Conservation (phyloP, 2,888 invertebrate genomes). For the Odontomyia ornata region DNA sequence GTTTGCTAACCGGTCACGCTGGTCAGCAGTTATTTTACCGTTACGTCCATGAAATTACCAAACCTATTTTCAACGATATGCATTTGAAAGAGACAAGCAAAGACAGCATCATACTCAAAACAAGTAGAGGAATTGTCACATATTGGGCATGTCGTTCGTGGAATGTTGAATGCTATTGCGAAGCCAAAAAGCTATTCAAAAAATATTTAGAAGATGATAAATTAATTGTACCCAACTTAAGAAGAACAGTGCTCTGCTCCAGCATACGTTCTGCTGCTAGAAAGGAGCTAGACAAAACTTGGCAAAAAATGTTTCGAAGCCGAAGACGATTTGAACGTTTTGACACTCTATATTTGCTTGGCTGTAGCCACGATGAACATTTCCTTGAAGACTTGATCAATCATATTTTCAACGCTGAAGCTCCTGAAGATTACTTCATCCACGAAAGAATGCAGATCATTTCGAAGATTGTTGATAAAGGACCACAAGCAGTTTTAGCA, state of each 20-base stretch:
- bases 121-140: not conserved
- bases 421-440: not conserved
- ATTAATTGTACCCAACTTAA: not conserved
- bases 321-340: not conserved
- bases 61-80: not conserved
- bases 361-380: not conserved
- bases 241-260: constrained; percentile 8
- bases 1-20: not conserved
- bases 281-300: not conserved
- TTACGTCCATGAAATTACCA: not conserved
- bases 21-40: not conserved
- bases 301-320: constrained; percentile 5
- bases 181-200: not conserved
- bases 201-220: not conserved
- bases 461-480: not conserved
- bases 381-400: not conserved
- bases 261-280: not conserved
- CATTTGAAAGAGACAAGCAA: not conserved
- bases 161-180: constrained; percentile 11
- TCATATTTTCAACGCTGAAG: not conserved
- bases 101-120: not conserved
- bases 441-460: constrained; percentile 4
- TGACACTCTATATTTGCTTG: not conserved
- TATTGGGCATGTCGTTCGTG: constrained; percentile 7
- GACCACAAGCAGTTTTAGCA: not conserved